A percentile compares a stretch with the other conserved stretches of the same genome.
Evolutionary conservation across 2,888 invertebrate genomes (phyloP).

Genomic region (Loripinus fragilis): DNA sequence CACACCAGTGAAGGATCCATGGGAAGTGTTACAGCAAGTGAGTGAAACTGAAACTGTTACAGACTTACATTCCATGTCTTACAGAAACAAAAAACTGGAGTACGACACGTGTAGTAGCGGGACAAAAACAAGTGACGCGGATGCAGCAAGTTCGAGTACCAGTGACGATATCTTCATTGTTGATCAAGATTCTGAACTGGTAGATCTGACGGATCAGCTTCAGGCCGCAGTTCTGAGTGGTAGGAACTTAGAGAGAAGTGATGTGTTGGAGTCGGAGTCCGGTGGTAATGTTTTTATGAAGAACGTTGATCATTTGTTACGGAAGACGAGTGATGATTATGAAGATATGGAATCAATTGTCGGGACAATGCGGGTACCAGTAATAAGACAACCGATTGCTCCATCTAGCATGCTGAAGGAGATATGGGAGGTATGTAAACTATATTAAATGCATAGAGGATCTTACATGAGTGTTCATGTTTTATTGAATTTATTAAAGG

Average conservation of each 20-base stretch:
- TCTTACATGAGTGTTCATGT: too few species aligned
- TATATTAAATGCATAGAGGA: too few species aligned
- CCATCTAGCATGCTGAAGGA: constrained; percentile 32
- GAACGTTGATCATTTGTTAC: too few species aligned
- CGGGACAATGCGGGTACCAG: too few species aligned
- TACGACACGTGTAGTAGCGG: constrained; percentile 10
- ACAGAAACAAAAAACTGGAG: neutral
- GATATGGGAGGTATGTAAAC: constrained; percentile 20
- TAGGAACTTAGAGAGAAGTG: neutral
- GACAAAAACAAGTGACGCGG: constrained; percentile 10
- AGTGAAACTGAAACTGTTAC: neutral
- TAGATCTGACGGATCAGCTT: constrained; percentile 23
- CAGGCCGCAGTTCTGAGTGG: neutral
- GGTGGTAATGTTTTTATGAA: neutral
- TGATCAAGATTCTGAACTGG: constrained; percentile 27
- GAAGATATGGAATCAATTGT: too few species aligned
- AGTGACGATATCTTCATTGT: constrained; percentile 27
- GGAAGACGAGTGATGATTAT: too few species aligned
- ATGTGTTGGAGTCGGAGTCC: neutral
- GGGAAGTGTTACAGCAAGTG: neutral
- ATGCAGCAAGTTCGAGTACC: constrained; percentile 7
- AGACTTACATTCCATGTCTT: neutral
- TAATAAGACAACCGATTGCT: constrained; percentile 25
- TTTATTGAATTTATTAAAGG: too few species aligned
- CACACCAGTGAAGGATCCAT: constrained; percentile 9